Conservation (phyloP, 2,113 vertebrate species). For the Nothocercus julius region DNA sequence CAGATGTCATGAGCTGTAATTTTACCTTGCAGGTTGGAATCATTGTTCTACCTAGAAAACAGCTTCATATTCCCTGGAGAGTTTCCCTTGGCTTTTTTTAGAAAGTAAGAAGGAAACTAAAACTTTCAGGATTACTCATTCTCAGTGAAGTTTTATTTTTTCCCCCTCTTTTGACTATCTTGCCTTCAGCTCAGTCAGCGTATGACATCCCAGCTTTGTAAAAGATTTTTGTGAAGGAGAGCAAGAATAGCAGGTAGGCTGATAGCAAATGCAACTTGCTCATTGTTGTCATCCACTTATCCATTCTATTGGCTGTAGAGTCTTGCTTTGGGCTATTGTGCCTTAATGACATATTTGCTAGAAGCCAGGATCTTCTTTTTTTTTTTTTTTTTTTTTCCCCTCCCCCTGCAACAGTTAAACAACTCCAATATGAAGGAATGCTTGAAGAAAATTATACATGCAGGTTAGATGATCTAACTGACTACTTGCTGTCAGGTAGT, state of each 20-base stretch:
- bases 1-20: neutral
- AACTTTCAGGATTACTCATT: neutral
- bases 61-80: neutral
- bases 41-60: neutral
- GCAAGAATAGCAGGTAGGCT: neutral
- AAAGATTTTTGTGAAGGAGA: neutral
- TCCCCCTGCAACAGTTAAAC: neutral
- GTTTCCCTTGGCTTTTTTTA: neutral
- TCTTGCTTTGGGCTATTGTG: neutral
- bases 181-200: neutral
- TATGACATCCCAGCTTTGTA: neutral
- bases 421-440: neutral
- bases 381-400: neutral
- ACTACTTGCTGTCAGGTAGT: neutral
- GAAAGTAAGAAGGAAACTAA: neutral
- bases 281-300: neutral
- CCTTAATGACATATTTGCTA: neutral
- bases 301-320: neutral
- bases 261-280: neutral
- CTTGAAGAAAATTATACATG: neutral
- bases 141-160: neutral
- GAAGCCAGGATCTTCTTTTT: neutral
- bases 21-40: neutral
- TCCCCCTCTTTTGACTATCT: neutral
- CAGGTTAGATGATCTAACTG: neutral